phyloP scores from a whole-genome alignment of 2,888 invertebrate species.

The Agriopis aurantiaria region DNA sequence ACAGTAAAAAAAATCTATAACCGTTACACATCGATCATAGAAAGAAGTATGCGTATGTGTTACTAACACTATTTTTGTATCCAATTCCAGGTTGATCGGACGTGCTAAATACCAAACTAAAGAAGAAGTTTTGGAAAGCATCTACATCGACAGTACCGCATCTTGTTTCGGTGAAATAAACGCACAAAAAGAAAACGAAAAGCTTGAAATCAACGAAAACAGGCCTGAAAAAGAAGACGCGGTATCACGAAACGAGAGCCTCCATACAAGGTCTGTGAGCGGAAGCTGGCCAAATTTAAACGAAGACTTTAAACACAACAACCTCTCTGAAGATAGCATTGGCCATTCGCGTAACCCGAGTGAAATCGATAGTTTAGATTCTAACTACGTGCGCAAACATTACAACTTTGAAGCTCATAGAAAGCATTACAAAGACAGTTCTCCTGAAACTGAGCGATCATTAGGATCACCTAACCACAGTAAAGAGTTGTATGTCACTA shows the following conservation, averaged over 20 bases:
- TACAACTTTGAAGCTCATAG: conserved; percentile 82
- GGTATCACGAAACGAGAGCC: conserved; percentile 70
- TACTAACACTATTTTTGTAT: conserved; percentile 12
- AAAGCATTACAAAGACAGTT: conserved; percentile 79
- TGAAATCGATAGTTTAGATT: conserved; percentile 87
- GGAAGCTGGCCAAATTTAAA: conserved; percentile 83
- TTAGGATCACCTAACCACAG: conserved; percentile 67
- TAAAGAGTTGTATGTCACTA: conserved; percentile 76
- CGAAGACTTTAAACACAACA: conserved; percentile 76
- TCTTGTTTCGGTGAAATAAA: conserved; percentile 84
- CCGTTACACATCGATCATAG: too few species aligned
- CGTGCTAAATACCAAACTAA: conserved; percentile 83
- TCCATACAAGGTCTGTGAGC: conserved; percentile 73
- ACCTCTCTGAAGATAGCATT: conserved; percentile 81
- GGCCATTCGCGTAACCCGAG: conserved; percentile 82
- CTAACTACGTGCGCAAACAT: conserved; percentile 86
- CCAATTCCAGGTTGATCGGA: conserved; percentile 77
- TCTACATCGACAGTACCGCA: conserved; percentile 83
- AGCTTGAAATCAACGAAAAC: conserved; percentile 60
- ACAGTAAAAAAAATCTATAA: too few species aligned
- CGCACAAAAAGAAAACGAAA: conserved; percentile 72
- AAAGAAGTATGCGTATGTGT: background rate
- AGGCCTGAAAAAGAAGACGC: conserved; percentile 74
- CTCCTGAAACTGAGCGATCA: conserved; percentile 79
- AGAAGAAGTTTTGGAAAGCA: conserved; percentile 82